Conservation (phyloP, 2,113 vertebrate genomes). For the Aix galericulata region DNA sequence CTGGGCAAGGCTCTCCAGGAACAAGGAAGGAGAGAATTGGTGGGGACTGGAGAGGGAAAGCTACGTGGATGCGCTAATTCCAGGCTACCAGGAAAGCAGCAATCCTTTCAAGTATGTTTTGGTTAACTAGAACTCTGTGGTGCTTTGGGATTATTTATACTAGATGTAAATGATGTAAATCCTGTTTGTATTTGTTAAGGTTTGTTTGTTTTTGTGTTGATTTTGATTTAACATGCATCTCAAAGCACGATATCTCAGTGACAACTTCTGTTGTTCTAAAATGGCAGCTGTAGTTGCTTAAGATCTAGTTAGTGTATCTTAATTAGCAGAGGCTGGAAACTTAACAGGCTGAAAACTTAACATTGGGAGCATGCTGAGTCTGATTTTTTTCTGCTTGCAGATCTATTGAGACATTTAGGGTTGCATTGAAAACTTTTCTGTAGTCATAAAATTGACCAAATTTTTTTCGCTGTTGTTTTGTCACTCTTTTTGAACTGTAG, state of each 20-base stretch:
- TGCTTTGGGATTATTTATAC: not conserved
- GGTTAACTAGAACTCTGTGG: not conserved
- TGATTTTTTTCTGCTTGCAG: not conserved
- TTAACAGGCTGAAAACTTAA: not conserved
- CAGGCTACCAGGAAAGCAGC: not conserved
- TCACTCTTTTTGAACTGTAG: conserved; percentile 75
- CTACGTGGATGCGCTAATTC: not conserved
- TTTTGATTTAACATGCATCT: not conserved
- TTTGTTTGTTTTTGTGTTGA: not conserved
- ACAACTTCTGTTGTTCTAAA: not conserved
- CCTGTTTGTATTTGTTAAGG: not conserved
- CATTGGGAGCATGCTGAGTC: not conserved
- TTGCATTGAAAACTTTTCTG: not conserved
- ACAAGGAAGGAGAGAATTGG: not conserved
- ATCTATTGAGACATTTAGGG: conserved; percentile 3
- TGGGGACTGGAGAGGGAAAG: not conserved
- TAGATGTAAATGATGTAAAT: not conserved
- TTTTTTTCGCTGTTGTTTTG: not conserved
- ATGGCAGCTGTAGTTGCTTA: not conserved
- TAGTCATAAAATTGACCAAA: conserved; percentile 10
- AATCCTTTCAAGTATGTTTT: not conserved
- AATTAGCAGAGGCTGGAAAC: not conserved
- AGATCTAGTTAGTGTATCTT: not conserved
- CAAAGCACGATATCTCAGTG: not conserved
- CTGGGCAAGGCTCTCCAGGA: not conserved